Percentiles rank a stretch among this genome's conserved stretches.
phyloP scores from a whole-genome alignment of 2,113 vertebrate genomes.

The Grallaria varia region DNA sequence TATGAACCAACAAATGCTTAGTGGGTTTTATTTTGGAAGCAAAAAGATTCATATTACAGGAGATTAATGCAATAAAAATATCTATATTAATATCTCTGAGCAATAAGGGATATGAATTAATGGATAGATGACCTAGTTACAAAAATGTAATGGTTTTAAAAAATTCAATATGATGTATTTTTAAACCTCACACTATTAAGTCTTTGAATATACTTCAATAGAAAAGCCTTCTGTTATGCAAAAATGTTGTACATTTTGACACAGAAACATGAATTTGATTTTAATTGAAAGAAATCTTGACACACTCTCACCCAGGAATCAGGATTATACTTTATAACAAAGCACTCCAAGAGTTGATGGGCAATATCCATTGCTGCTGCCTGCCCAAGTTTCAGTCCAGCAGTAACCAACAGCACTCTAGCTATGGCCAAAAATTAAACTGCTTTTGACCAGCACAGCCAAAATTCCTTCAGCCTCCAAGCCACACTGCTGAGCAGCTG shows the following conservation, averaged over 20 bases:
- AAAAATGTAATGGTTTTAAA: constrained; percentile 5
- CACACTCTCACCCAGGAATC: not conserved
- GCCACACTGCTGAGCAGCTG: not conserved
- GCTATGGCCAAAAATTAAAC: not conserved
- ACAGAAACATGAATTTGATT: not conserved
- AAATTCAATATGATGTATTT: constrained; percentile 41
- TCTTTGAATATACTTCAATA: constrained; percentile 1
- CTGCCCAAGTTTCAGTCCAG: not conserved
- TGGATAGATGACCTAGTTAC: constrained; percentile 65
- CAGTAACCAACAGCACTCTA: not conserved
- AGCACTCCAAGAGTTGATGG: not conserved
- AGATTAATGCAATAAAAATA: constrained; percentile 46
- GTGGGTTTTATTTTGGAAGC: constrained; percentile 41
- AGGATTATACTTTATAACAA: not conserved
- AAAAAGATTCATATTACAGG: constrained; percentile 32
- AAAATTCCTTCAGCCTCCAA: not conserved
- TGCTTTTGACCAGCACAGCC: not conserved
- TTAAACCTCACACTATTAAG: constrained; percentile 2
- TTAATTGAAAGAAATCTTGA: constrained; percentile 43
- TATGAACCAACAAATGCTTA: constrained; percentile 44
- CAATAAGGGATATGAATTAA: constrained; percentile 46
- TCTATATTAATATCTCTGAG: constrained; percentile 54
- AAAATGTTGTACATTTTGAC: not conserved
- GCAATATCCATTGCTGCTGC: not conserved
- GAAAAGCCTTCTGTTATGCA: constrained; percentile 9